These are phyloP conservation scores for Chrysogorgia sp. DNA, from an alignment of 92 coral and sea anemone genomes.

Conservation along the genomic window DNA sequence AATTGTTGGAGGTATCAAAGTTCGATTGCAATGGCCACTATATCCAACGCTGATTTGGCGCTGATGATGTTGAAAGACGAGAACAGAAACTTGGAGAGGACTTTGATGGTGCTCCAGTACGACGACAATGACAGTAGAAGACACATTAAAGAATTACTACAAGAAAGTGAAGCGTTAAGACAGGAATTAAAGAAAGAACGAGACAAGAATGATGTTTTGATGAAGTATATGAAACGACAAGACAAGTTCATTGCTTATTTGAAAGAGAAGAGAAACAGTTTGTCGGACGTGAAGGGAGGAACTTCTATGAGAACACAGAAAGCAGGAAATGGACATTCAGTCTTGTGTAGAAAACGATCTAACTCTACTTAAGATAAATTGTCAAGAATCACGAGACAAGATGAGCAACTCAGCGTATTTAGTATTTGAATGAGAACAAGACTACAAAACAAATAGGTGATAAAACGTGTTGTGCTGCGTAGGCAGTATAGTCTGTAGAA, in stretches of 20 bases:
- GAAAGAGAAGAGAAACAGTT: slow-evolving; percentile 27
- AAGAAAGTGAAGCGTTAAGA: slow-evolving; percentile 19
- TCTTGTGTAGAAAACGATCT: slow-evolving; percentile 16
- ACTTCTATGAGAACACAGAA: neutral
- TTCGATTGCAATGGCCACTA: neutral
- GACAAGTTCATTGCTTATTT: slow-evolving; percentile 38
- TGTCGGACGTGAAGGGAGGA: neutral
- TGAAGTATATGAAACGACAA: slow-evolving; percentile 43
- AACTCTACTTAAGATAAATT: neutral
- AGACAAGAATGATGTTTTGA: slow-evolving; percentile 35
- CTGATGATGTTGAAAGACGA: slow-evolving; percentile 31
- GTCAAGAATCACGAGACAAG: too few species aligned
- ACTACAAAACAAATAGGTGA: too few species aligned
- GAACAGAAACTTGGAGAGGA: slow-evolving; percentile 26
- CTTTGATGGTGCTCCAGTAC: slow-evolving; percentile 17
- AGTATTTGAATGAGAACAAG: too few species aligned
- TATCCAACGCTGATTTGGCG: slow-evolving; percentile 28
- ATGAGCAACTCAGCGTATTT: too few species aligned
- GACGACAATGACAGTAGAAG: slow-evolving; percentile 32
- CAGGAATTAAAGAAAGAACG: slow-evolving; percentile 26
- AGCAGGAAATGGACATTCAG: neutral
- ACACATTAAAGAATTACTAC: slow-evolving; percentile 3
- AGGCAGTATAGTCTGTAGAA: too few species aligned
- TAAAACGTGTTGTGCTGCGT: too few species aligned
- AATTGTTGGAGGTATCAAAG: too few species aligned